Conservation (phyloP, 2,113 vertebrate species). For the chimpanzee (Pan troglodytes) region NHGRI_mPanTro3-v2.1_pri NC_072416.2:48861001-48861500, state of each 20-base stretch:
- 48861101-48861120: conserved; percentile 87
- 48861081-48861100: conserved; percentile 93
- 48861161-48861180: conserved; percentile 96
- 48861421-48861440: neutral
- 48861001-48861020: conserved; percentile 96
- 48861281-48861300: conserved; percentile 72
- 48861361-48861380: neutral
- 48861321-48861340: neutral
- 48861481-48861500: neutral
- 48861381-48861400: neutral
- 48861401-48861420: neutral
- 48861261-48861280: conserved; percentile 82
- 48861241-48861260: conserved; percentile 80
- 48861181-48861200: conserved; percentile 96
- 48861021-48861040: conserved; percentile 89
- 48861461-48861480: neutral
- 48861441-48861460: neutral
- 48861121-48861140: conserved; percentile 93
- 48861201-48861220: conserved; percentile 93
- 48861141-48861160: conserved; percentile 83
- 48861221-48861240: conserved; percentile 96
- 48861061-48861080: conserved; percentile 89
- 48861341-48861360: neutral
- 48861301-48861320: neutral
- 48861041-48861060: conserved; percentile 86